Percentiles rank a stretch among this genome's conserved stretches.
phyloP scores from a whole-genome alignment of 2,113 vertebrate genomes.

The Alectura lathami region DNA sequence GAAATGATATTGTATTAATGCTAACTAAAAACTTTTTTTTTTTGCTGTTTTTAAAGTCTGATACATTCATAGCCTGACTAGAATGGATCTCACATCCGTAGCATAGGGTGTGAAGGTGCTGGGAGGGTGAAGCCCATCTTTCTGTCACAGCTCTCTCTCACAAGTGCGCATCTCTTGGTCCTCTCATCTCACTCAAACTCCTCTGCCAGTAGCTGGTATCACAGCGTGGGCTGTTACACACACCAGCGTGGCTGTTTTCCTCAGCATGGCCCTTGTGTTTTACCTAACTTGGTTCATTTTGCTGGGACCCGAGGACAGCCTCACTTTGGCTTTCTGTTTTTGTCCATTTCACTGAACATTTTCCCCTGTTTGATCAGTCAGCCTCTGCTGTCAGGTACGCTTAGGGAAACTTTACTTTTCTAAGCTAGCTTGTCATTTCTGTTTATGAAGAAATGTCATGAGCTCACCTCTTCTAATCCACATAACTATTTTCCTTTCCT shows the following conservation, averaged over 20 bases:
- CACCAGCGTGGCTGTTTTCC: background rate
- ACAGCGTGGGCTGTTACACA: background rate
- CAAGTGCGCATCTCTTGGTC: rapidly evolving
- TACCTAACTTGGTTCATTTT: background rate
- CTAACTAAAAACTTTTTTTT: background rate
- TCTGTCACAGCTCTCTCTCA: rapidly evolving
- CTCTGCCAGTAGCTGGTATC: background rate
- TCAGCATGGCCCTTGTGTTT: background rate
- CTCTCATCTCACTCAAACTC: background rate
- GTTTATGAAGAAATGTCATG: slow-evolving; percentile 28
- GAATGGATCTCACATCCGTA: background rate
- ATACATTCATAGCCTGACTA: rapidly evolving
- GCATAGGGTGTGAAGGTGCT: background rate
- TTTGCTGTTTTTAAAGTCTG: background rate
- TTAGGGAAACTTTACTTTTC: slow-evolving; percentile 29
- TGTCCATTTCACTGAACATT: background rate
- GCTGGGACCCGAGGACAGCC: rapidly evolving
- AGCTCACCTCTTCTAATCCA: slow-evolving; percentile 43
- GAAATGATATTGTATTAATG: background rate
- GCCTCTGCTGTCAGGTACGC: slow-evolving; percentile 24
- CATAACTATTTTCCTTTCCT: slow-evolving; percentile 26
- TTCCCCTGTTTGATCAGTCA: slow-evolving; percentile 3
- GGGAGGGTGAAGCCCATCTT: background rate
- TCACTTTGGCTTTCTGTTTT: background rate
- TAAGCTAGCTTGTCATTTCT: slow-evolving; percentile 43